Evolutionary conservation across 2,888 invertebrate genomes (phyloP), one percentile per base, ranked within the genome.

Genomic region (Drosophila suboccidentalis): DNA sequence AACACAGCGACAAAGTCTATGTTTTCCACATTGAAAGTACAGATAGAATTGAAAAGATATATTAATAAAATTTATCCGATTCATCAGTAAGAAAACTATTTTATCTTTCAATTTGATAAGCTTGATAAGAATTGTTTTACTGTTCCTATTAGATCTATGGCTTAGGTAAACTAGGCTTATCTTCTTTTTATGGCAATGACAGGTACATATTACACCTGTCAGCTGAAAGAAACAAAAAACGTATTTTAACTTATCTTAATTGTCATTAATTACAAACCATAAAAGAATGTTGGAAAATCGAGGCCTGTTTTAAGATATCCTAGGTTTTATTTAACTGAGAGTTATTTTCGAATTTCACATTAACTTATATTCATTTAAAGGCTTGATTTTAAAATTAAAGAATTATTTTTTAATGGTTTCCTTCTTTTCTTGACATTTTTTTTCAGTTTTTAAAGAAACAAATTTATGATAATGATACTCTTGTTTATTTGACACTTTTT

Each of bases 131-230:
- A n/a, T 19, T 29, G 26, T 26, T 26, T 1, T 5, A 26, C 26
- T 26, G 32, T 65, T 57, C 39, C 22, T 32, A 38, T 17, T 41
- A 17, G 5, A 34, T 19, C 19, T 19, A 8, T 15, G n/a, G 6
- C 19, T 44, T 6, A 15, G 13, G 26, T 38, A 32, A 8, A 29
- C 13, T 36, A 2, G 17, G 38, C 49, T 68, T 75, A 67, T 75
- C 44, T 17, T 1, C 6, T 15, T 54, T 17, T 53, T 38, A n/a
- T 34, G 13, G 41, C 26, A 49, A 17, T 43, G 44, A 39, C 47
- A 39, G 10, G 15, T 17, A 53, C 46, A 36, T 34, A 29, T 46
- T 41, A 41, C 79, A 75, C 57, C 53, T 75, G 75, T 41, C 57
- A 78, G 49, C 60, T 78, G 66, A 6, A 26, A 41, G 59, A 43